Evolutionary conservation across 2,797 vertebrate species (phyloP), one percentile per base, ranked within the genome.

Genomic region (Anolis apletophallus): DNA sequence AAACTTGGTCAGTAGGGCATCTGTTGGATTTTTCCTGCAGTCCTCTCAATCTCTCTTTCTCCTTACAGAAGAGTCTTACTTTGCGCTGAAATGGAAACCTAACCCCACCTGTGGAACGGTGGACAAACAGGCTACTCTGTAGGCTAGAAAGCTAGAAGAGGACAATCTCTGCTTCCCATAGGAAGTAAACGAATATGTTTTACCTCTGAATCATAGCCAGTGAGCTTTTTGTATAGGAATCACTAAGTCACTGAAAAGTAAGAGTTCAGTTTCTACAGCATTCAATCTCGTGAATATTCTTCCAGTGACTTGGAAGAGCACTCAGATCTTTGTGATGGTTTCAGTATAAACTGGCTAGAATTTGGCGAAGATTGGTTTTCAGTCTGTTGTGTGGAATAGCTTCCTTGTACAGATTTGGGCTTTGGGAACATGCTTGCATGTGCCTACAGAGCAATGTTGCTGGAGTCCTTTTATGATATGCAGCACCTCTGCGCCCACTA

Each of bases 111-210:
- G 13, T 90, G 85, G 89, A 83, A 92, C 89, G 94, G 92, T 91
- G 92, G 92, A 92, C 88, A 85, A 87, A 91, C 87, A 83, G 50
- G 91, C 50, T 88, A 83, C 88, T 94, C 93, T 93, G 89, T 90
- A 92, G 89, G 92, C 88, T 87, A 91, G 90, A 94, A 93, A 91
- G n/a, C 46, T 34, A 68, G 46, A 29, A 40, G 21, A 73, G 40
- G 26, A 73, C 36, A 79, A 5, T 59, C 46, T 34, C 71, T 46
- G 26, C 29, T 7, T 80, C 74, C 32, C 40, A 7, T 17, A 32
- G 34, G 46, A 69, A 46, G 9, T 26, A 10, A 78, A 88, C 34
- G 17, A 85, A 87, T 82, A 87, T 75, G 26, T 83, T 92, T 86
- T 36, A 91, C 77, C 84, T 90, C 84, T 50, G 55, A 54, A 86